A percentile compares a stretch with the other conserved stretches of the same genome.
Evolutionary conservation across 2,113 vertebrate genomes (phyloP).

Genomic region (Terrapene triunguis): DNA sequence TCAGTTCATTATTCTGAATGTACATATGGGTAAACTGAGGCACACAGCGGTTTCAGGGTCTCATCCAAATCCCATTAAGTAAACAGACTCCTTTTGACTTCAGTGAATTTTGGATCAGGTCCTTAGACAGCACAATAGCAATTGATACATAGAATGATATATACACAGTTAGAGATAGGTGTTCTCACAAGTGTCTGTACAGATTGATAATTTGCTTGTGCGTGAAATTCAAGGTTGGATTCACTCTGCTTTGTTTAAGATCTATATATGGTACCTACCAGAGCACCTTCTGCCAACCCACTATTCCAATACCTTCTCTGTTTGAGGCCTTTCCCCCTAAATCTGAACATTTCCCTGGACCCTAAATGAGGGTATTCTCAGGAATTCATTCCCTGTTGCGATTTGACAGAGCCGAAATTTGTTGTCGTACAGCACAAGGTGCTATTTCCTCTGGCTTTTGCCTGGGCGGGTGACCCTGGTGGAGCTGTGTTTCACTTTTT

Average conservation of each 20-base stretch:
- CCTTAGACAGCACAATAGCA: neutral
- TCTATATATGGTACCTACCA: neutral
- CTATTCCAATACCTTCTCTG: neutral
- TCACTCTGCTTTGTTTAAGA: neutral
- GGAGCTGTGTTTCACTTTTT: neutral
- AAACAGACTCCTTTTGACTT: neutral
- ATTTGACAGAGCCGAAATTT: neutral
- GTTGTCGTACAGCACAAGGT: neutral
- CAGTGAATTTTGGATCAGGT: neutral
- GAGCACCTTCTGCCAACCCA: neutral
- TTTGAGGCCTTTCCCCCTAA: neutral
- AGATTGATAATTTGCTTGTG: neutral
- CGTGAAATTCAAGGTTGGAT: neutral
- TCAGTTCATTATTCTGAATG: neutral
- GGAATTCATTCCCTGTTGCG: neutral
- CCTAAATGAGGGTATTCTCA: neutral
- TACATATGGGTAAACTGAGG: neutral
- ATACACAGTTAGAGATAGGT: neutral
- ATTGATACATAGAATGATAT: neutral
- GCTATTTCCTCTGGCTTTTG: neutral
- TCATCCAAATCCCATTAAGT: neutral
- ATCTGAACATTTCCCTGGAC: neutral
- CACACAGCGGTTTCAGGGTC: neutral
- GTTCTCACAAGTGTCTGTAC: neutral
- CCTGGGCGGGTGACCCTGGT: neutral